Evolutionary conservation across 2,797 vertebrate genomes (phyloP), one percentile per base, ranked within the genome.

Genomic region (Catamblyrhynchus diadema): DNA sequence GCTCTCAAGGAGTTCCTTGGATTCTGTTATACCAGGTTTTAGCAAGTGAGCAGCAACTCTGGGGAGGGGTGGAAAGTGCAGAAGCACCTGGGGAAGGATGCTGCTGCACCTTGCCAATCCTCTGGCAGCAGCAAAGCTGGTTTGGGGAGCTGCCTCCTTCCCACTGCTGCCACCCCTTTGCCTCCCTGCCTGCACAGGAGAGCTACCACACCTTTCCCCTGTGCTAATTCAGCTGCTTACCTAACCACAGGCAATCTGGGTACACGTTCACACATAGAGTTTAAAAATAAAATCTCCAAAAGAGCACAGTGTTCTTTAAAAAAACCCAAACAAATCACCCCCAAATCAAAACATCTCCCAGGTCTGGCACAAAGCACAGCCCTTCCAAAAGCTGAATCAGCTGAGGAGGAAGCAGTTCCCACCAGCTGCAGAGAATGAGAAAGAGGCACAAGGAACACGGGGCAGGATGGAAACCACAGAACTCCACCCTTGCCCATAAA

Each of bases 261-360:
- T 44, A 41, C 5, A 2, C 0, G 0, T 54, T 93, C 54, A 14
- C 48, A 65, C 6, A 4, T 1, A 42, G 69, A 83, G 90, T 78
- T 83, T 72, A 90, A 93, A 94, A 90, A 81, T 53, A 74, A 93
- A 86, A 72, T 41, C 39, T 88, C 39, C 32, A 28, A 32, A 79
- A 71, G 11, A 79, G 37, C n/a, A 48, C 56, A 0, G 0, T 45
- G 69, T 57, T 93, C 86, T 95, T 93, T 60, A 23, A 78, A 70
- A 73, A 85, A 71, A 73, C 44, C 78, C 77, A 94, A 96, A 94
- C 65, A 93, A 91, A 87, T 75, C 41, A 8, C 56, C 82, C 65
- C 72, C 72, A 78, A 37, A 94, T 94, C 90, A 88, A 96, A 95
- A 94, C 73, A 83, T 59, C 87, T 94, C 64, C 57, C 53, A 62